A percentile compares a stretch with the other conserved stretches of the same genome.
phyloP scores from a whole-genome alignment of 2,888 invertebrate genomes.

The Andrena bucephala region DNA sequence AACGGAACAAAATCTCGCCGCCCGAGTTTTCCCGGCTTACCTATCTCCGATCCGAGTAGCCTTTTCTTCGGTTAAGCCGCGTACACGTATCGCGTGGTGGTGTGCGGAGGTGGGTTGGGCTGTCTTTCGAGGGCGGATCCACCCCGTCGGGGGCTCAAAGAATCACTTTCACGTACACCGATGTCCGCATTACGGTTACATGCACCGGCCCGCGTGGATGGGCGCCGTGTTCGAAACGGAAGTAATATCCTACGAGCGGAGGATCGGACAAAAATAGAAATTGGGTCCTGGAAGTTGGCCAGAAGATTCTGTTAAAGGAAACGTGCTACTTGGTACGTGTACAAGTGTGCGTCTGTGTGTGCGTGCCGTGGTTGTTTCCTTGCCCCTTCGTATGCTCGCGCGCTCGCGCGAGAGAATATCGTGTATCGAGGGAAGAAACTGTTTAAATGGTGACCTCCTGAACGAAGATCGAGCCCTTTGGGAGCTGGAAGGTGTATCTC shows the following conservation, averaged over 20 bases:
- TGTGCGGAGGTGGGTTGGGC: background rate
- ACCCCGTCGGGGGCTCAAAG: constrained; percentile 37
- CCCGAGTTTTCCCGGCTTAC: constrained; percentile 49
- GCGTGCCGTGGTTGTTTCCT: background rate
- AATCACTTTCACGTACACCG: constrained; percentile 56
- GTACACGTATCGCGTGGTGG: constrained; percentile 20
- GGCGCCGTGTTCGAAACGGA: constrained; percentile 33
- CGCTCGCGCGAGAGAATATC: background rate
- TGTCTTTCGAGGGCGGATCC: constrained; percentile 5
- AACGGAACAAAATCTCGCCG: constrained; percentile 39
- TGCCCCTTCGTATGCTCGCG: background rate
- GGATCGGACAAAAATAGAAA: constrained; percentile 47
- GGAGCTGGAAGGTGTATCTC: background rate
- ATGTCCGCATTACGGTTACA: constrained; percentile 46
- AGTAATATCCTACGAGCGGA: constrained; percentile 47
- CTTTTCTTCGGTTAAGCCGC: constrained; percentile 49
- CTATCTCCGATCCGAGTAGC: constrained; percentile 49
- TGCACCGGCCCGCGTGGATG: constrained; percentile 5
- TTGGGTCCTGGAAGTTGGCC: constrained; percentile 42
- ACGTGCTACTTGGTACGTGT: background rate
- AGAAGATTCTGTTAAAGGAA: constrained; percentile 29
- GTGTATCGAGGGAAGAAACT: background rate
- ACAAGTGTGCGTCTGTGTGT: background rate
- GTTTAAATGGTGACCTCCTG: background rate
- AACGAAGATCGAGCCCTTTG: background rate